phyloP scores from a whole-genome alignment of 53 echinoderm and acorn worm species.

The Holothuria leucospilota region DNA sequence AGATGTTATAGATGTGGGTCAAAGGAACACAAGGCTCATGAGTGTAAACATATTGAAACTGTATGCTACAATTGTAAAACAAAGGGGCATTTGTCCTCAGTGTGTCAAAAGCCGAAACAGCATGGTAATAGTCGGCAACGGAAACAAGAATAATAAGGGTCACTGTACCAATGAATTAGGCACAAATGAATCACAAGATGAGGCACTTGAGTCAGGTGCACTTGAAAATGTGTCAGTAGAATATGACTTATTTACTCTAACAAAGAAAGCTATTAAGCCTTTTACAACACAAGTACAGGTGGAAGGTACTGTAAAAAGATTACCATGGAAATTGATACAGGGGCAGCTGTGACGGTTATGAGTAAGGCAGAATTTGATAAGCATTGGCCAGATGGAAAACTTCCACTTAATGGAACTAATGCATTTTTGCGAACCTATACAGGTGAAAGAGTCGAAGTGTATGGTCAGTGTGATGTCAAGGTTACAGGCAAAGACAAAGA shows the following conservation, averaged over 20 bases:
- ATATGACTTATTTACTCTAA: conserved; percentile 24
- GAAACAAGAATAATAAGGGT: background rate
- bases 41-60: conserved; percentile 8
- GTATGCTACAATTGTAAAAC: conserved; percentile 34
- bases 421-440: conserved; percentile 37
- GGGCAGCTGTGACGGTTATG: conserved; percentile 52
- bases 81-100: conserved; percentile 59
- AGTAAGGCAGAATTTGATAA: conserved; percentile 20
- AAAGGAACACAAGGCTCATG: conserved; percentile 32
- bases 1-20: conserved; percentile 45
- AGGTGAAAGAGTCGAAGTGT: conserved; percentile 40
- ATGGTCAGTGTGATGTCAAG: conserved; percentile 15
- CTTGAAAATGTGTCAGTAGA: background rate
- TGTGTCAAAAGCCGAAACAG: conserved; percentile 42
- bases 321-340: conserved; percentile 58
- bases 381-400: conserved; percentile 25
- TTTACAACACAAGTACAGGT: background rate
- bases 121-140: background rate
- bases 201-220: conserved; percentile 1
- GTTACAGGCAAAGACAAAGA: conserved; percentile 25
- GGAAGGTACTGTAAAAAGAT: conserved; percentile 31
- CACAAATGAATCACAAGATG: background rate
- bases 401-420: background rate
- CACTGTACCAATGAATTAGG: conserved; percentile 43
- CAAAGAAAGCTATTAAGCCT: background rate